Evolutionary conservation across 53 echinoderm and acorn worm genomes (phyloP), one percentile per base, ranked within the genome.

Genomic region (Echinarachnius parma): DNA sequence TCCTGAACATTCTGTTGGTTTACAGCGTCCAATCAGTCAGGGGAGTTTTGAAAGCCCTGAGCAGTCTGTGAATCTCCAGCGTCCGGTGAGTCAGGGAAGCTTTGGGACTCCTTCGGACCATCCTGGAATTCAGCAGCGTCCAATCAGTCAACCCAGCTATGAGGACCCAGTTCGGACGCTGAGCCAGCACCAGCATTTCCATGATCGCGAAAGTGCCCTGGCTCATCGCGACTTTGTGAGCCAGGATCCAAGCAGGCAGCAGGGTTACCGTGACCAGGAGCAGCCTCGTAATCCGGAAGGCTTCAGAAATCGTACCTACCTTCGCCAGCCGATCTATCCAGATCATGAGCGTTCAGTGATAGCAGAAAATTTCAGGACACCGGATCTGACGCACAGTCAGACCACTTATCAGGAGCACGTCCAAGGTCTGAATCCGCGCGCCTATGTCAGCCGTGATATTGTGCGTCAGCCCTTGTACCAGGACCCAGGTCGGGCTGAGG

Each of bases 251-350:
- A 25, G 28, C 10, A 27, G 66, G 28, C 46, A 33, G 30, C 66
- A 46, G 48, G 47, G 66, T 26, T 66, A 66, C 18, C 46, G 66
- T 1, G 66, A 66, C 13, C 66, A 66, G 26, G 66, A 66, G 46
- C 46, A 21, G 24, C 33, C 62, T 5, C 62, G 62, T 24, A 21
- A 35, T 16, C 44, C 62, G 25, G 62, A 62, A 14, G 37, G 62
- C 62, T 62, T 36, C 42, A 25, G 35, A 24, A 62, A 34, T 39
- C 34, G 62, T 5, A 39, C 34, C 9, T 62, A 62, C 24, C 34
- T 62, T 37, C 62, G 62, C 22, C 62, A 62, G 36, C 62, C 39
- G 14, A 37, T 35, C 9, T 62, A 35, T 25, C 62, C 62, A 4
- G 36, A 23, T 25, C 62, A 66, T 18, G 66, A 66, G 18, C 46